A percentile compares a stretch with the other conserved stretches of the same genome.
These are phyloP conservation scores for Merodon equestris DNA, from an alignment of 2,888 invertebrate species.

Conservation along the genomic window DNA sequence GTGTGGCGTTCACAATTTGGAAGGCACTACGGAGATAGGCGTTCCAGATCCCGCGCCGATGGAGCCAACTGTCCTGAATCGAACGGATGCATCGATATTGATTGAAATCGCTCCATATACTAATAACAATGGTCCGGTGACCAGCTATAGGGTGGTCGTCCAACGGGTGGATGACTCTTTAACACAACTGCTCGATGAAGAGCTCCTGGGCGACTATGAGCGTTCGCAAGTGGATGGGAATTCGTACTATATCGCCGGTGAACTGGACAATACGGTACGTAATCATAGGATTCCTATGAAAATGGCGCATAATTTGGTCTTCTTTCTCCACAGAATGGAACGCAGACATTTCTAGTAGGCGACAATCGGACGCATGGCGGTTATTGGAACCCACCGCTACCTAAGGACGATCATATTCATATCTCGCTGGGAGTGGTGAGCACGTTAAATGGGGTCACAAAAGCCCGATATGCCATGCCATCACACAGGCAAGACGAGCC, in stretches of 20 bases:
- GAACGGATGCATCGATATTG: constrained; percentile 82
- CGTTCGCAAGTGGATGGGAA: constrained; percentile 84
- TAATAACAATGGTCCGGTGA: constrained; percentile 89
- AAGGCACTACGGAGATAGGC: constrained; percentile 86
- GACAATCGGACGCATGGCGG: constrained; percentile 86
- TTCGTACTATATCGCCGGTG: constrained; percentile 91
- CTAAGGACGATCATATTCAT: constrained; percentile 82
- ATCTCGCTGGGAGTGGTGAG: constrained; percentile 84
- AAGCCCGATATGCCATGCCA: constrained; percentile 83
- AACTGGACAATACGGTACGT: constrained; percentile 83
- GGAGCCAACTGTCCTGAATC: constrained; percentile 83
- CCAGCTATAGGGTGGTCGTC: constrained; percentile 86
- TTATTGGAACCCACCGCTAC: constrained; percentile 88
- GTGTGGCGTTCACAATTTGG: constrained; percentile 81
- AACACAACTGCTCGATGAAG: constrained; percentile 82
- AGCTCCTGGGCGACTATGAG: constrained; percentile 83
- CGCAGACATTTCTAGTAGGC: constrained; percentile 87
- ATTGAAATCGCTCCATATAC: constrained; percentile 84
- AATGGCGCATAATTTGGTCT: not conserved
- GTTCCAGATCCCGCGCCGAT: constrained; percentile 85
- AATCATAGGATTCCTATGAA: no score
- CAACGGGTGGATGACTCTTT: constrained; percentile 84
- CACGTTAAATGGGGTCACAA: constrained; percentile 83
- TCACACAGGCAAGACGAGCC: constrained; percentile 78
- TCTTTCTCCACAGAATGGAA: constrained; percentile 80